These are phyloP conservation scores for Oryzias sinensis DNA, from an alignment of 2,797 vertebrate species.

Conservation along the genomic window DNA sequence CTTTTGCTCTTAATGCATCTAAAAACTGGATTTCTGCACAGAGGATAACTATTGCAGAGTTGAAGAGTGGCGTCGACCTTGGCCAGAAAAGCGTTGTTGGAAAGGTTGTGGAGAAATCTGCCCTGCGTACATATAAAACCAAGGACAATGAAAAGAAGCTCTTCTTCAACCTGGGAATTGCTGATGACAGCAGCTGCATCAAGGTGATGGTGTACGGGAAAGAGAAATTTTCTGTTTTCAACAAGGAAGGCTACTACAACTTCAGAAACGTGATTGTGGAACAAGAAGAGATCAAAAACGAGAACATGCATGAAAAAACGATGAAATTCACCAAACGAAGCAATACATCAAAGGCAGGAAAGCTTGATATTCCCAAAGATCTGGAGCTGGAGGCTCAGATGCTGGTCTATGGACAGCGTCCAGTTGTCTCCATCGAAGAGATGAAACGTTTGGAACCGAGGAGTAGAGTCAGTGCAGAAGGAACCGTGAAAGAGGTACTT, in stretches of 20 bases:
- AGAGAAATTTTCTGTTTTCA: fast-evolving
- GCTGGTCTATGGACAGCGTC: background rate
- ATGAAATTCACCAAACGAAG: background rate
- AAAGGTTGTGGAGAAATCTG: conserved; percentile 20
- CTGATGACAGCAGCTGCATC: conserved; percentile 16
- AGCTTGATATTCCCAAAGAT: background rate
- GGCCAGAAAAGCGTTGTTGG: background rate
- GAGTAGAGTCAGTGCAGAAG: conserved; percentile 9
- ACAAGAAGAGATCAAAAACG: no score
- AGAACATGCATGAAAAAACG: no score
- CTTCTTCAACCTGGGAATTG: conserved; percentile 7
- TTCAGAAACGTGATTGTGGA: background rate
- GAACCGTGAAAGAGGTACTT: conserved; percentile 7
- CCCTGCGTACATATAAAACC: background rate
- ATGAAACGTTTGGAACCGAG: fast-evolving
- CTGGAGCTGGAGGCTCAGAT: background rate
- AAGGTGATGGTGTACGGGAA: conserved; percentile 25
- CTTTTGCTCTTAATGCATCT: background rate
- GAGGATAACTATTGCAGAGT: background rate
- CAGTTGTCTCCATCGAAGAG: background rate
- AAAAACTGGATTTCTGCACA: background rate
- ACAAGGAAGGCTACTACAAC: background rate
- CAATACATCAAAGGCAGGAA: fast-evolving
- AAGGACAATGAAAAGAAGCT: background rate
- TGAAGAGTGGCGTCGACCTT: background rate